phyloP scores from a whole-genome alignment of 2,797 vertebrate genomes.

The Macrochelys suwanniensis region DNA sequence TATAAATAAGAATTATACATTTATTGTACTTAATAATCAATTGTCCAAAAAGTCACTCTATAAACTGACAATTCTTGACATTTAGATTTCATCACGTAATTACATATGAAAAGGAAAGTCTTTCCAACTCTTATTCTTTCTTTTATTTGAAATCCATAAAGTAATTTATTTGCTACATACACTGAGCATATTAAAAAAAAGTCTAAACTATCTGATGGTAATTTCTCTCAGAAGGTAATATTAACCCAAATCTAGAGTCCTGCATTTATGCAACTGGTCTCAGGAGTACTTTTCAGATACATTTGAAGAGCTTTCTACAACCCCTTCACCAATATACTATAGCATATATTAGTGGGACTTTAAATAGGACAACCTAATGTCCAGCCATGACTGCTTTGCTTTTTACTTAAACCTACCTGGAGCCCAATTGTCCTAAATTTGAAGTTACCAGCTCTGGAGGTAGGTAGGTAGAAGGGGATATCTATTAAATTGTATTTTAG shows the following conservation, averaged over 20 bases:
- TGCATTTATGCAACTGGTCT: not conserved
- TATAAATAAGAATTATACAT: too few species aligned
- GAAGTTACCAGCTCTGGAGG: slow-evolving; percentile 21
- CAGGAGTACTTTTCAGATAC: not conserved
- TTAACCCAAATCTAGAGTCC: not conserved
- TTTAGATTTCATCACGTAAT: not conserved
- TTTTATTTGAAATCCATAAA: not conserved
- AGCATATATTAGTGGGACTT: slow-evolving; percentile 13
- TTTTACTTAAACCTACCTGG: slow-evolving; percentile 40
- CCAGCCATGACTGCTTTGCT: slow-evolving; percentile 32
- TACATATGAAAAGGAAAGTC: not conserved
- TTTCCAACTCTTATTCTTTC: not conserved
- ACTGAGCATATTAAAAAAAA: not conserved
- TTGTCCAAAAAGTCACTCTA: too few species aligned
- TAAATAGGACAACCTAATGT: slow-evolving; percentile 38
- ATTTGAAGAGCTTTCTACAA: slow-evolving; percentile 1
- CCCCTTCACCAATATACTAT: not conserved
- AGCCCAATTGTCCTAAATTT: slow-evolving; percentile 58
- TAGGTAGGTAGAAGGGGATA: not conserved
- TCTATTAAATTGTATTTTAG: slow-evolving; percentile 37
- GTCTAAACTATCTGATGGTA: not conserved
- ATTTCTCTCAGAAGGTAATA: not conserved
- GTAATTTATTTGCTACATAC: not conserved
- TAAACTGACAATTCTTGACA: too few species aligned
- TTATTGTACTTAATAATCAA: too few species aligned